Evolutionary conservation across 2,797 vertebrate genomes (phyloP).

Genomic region (Percopsis omiscomaycus): DNA sequence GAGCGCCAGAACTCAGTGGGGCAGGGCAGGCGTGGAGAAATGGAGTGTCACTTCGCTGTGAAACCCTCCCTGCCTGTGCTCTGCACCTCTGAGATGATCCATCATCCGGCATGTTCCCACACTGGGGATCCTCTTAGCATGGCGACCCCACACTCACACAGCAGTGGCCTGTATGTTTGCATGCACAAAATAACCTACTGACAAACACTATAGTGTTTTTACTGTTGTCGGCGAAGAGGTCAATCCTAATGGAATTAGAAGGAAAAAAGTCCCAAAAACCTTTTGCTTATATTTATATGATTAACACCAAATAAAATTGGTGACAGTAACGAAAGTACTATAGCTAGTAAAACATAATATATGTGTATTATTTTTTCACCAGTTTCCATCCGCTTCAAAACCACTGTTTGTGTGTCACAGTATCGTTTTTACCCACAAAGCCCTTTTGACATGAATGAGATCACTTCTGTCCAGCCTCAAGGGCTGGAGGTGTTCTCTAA

Average conservation of each 20-base stretch:
- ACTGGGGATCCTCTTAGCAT: constrained; percentile 62
- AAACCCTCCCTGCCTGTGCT: constrained; percentile 71
- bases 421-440: neutral
- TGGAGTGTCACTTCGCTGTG: constrained; percentile 80
- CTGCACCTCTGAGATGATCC: constrained; percentile 54
- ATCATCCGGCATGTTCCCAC: constrained; percentile 64
- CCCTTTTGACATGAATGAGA: neutral
- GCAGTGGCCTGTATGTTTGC: constrained; percentile 34
- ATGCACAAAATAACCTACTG: constrained; percentile 34
- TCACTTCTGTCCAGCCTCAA: neutral
- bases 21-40: constrained; percentile 77
- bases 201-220: constrained; percentile 39
- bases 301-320: constrained; percentile 11
- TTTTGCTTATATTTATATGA: neutral
- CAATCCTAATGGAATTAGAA: constrained; percentile 30
- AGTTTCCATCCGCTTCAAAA: neutral
- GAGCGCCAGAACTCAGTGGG: constrained; percentile 83
- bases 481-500: neutral
- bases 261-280: constrained; percentile 25
- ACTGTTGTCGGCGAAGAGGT: constrained; percentile 32
- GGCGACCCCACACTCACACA: constrained; percentile 61
- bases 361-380: neutral
- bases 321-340: neutral
- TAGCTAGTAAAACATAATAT: neutral
- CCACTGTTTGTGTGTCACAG: neutral